phyloP scores from a whole-genome alignment of 2,888 invertebrate genomes.

The Lucinisca nassula region DNA sequence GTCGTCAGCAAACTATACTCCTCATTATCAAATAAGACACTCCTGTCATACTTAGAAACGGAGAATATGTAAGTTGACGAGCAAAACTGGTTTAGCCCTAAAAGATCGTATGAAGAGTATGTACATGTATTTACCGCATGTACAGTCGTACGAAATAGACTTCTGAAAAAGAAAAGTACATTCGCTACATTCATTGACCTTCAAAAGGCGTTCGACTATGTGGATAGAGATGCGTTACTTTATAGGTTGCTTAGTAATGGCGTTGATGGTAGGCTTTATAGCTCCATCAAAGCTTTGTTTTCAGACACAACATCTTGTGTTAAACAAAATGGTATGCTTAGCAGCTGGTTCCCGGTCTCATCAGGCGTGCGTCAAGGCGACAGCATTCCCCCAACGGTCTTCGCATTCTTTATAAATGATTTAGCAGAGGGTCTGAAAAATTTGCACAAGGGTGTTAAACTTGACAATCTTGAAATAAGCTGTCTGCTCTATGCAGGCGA shows the following conservation, averaged over 20 bases:
- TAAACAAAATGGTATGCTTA: background rate
- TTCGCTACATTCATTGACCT: background rate
- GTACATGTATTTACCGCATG: background rate
- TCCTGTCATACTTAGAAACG: background rate
- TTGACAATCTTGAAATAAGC: background rate
- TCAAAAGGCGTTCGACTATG: background rate
- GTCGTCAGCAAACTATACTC: background rate
- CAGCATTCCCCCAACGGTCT: background rate
- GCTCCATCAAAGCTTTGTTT: background rate
- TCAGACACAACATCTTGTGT: background rate
- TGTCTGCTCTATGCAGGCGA: background rate
- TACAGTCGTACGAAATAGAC: background rate
- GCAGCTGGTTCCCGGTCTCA: background rate
- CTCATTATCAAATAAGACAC: background rate
- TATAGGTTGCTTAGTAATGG: background rate
- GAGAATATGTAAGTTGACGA: background rate
- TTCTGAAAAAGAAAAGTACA: background rate
- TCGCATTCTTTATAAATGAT: background rate
- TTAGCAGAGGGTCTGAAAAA: background rate
- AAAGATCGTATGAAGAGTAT: background rate
- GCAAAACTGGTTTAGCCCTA: background rate
- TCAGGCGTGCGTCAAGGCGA: background rate
- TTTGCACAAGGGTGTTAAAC: background rate
- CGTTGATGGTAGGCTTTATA: background rate
- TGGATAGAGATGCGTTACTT: background rate